Evolutionary conservation across 2,888 invertebrate species (phyloP), one percentile per base, ranked within the genome.

Genomic region (Macropis europaea): DNA sequence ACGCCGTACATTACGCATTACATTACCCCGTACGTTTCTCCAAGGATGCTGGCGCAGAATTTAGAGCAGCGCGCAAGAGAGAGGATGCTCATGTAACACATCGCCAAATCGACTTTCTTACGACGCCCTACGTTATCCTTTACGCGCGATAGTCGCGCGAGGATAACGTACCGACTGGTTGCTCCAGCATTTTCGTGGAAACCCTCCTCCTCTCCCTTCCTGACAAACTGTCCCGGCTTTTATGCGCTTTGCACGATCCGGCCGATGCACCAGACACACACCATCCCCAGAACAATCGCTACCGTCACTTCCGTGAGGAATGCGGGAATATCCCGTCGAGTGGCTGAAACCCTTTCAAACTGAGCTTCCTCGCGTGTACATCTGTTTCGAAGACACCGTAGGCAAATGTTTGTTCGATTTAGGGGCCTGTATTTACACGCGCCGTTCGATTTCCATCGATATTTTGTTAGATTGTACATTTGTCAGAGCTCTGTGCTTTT

Each of bases 71-170:
- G 45, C 19, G 24, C 68, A 64, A 57, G 62, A 56, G 68, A 71
- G 62, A 40, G 47, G 64, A 56, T 50, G 67, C 67, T 61, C 75
- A 50, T 69, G 71, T 75, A 84, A 82, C 79, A 76, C 83, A 81
- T 83, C 81, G 84, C 80, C 82, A 79, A 84, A 82, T 83, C 84
- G 84, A 84, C 84, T 83, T 84, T 84, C 81, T 79, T 82, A 81
- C 81, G 80, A 81, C 74, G 66, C 61, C 40, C 59, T 78, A 77
- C 73, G 78, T 82, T 76, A 81, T 81, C 80, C 79, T 81, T 78
- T 81, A 80, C 76, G 81, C 71, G 66, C 73, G 74, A 74, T 66
- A 67, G 66, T 56, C 66, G 75, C 66, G 75, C 63, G 43, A 71
- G 71, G 59, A 80, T 81, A 81, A 81, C 72, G 76, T 81, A 81